A percentile compares a stretch with the other conserved stretches of the same genome.
Evolutionary conservation across 2,113 vertebrate species (phyloP).

Genomic region (Ammodytes dubius): DNA sequence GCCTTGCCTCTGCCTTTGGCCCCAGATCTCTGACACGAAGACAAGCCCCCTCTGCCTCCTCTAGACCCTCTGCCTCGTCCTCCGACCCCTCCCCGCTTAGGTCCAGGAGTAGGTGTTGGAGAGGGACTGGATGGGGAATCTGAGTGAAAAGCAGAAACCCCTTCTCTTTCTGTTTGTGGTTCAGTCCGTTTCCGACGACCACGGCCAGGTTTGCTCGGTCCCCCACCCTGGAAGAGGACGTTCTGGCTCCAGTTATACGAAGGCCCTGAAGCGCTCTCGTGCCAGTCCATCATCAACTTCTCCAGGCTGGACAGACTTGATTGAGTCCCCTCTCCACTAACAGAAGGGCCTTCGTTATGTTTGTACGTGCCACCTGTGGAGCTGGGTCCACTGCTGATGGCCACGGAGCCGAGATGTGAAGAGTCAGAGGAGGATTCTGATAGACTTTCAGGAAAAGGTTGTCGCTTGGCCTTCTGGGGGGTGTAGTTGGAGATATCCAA

Average conservation of each 20-base stretch:
- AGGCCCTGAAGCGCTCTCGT: constrained; percentile 93
- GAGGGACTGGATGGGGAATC: constrained; percentile 92
- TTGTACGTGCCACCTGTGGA: constrained; percentile 82
- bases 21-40: constrained; percentile 89
- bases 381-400: constrained; percentile 65
- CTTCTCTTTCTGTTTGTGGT: constrained; percentile 87
- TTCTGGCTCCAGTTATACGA: constrained; percentile 99
- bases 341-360: constrained; percentile 85
- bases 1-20: constrained; percentile 88
- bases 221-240: constrained; percentile 95
- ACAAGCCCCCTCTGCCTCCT: constrained; percentile 86
- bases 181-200: constrained; percentile 96
- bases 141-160: constrained; percentile 85
- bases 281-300: constrained; percentile 99
- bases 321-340: constrained; percentile 89
- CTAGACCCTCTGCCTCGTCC: constrained; percentile 91
- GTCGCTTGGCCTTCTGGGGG: constrained; percentile 97
- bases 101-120: constrained; percentile 87
- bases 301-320: constrained; percentile 98
- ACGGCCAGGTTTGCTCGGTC: constrained; percentile 89
- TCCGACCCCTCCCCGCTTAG: constrained; percentile 90
- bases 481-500: constrained; percentile 99
- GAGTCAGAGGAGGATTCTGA: constrained; percentile 97
- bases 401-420: constrained; percentile 91
- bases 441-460: constrained; percentile 91